Base-by-base conservation (phyloP, 2,888 invertebrate species). In the Cantharis nigra region DNA sequence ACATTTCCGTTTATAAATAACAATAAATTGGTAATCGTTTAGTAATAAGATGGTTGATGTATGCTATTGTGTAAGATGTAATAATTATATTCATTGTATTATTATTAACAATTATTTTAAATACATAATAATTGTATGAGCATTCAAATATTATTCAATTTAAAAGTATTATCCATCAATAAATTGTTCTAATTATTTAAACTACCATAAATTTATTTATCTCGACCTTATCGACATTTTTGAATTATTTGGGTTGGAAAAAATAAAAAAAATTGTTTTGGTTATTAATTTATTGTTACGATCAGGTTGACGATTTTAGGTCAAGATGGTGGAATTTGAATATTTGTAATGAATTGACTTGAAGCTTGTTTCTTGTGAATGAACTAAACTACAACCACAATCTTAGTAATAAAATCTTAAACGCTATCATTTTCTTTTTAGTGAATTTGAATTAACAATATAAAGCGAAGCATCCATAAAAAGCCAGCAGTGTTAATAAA, bases 1-100 rank as follows among this genome's bases (percentile, higher is more conserved):
- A 77, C 72, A 80, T 80, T 79, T 77, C 78, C 80, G 76, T 70
- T 75, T 72, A 74, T 69, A 63, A 74, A 74, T 73, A 73, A 49
- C 49, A 49, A 73, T 74, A 70, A 69, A 70, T 74, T 74, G 33
- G 69, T 69, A 30, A 63, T 74, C 70, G 18, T 30, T 69, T 74
- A 70, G 26, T 49, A 49, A 49, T 49, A 49, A 49, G 49, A 49
- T 49, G n/a, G n/a, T 49, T 49, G n/a, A n/a, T n/a, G 49, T 49
- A 49, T n/a, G 49, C 49, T 49, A 49, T 49, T 49, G 49, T 49
- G 49, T 49, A 49, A 49, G 49, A 13, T 49, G 49, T 49, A 49
- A 49, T 13, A 49, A 49, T 49, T 49, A 49, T 49, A 49, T 49
- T 49, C 49, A 49, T 49, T 49, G 49, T 49, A 49, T 49, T 49